These are phyloP conservation scores for Astropecten irregularis DNA, from an alignment of 53 echinoderm and acorn worm species.

Conservation along the genomic window DNA sequence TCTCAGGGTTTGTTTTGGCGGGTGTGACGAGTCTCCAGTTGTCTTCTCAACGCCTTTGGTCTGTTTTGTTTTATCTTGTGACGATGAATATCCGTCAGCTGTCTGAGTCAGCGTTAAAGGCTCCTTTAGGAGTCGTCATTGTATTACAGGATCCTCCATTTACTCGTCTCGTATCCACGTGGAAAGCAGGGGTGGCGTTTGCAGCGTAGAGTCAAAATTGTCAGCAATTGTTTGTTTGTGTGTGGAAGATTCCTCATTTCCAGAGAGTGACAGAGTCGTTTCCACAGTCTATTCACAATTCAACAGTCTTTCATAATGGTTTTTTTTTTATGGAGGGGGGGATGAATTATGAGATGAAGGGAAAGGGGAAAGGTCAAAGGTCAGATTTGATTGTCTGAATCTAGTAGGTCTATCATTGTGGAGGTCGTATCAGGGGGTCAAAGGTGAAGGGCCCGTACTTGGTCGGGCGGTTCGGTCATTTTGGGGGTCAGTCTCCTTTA, in stretches of 20 bases:
- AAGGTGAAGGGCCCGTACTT: slow-evolving; percentile 33
- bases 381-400: slow-evolving; percentile 20
- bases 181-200: too few species aligned
- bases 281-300: too few species aligned
- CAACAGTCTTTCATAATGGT: background rate
- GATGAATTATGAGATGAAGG: background rate
- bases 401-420: slow-evolving; percentile 19
- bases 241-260: too few species aligned
- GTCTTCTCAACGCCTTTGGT: too few species aligned
- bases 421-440: slow-evolving; percentile 4
- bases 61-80: too few species aligned
- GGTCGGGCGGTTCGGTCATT: slow-evolving; percentile 9
- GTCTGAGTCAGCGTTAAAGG: too few species aligned
- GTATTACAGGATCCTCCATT: background rate
- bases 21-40: too few species aligned
- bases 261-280: too few species aligned
- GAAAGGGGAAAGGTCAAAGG: background rate
- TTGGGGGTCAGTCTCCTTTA: slow-evolving; percentile 26
- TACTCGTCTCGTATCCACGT: background rate
- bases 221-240: too few species aligned
- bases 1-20: too few species aligned
- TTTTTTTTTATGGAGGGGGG: background rate
- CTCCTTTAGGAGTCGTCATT: background rate
- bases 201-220: too few species aligned
- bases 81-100: too few species aligned